These are phyloP conservation scores for Julus scandinavius DNA, from an alignment of 2,888 invertebrate genomes.

Conservation along the genomic window DNA sequence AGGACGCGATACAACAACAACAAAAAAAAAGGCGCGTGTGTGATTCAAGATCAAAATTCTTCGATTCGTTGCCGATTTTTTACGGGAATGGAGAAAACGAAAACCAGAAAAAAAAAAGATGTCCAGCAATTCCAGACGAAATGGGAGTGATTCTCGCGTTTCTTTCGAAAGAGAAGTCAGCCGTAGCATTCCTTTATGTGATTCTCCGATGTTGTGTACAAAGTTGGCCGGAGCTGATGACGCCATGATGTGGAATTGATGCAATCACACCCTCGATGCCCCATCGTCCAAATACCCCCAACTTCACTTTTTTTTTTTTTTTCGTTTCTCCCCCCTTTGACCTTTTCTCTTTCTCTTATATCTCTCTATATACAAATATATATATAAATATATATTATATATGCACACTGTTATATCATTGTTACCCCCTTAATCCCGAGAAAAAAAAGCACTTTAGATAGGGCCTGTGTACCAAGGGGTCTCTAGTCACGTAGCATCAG, in stretches of 20 bases:
- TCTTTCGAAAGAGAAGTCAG: constrained; percentile 15
- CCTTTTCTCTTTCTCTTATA: constrained; percentile 48
- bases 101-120: background rate
- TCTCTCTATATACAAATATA: constrained; percentile 46
- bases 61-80: constrained; percentile 40
- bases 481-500: constrained; percentile 46
- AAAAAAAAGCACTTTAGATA: constrained; percentile 37
- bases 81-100: constrained; percentile 31
- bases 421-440: constrained; percentile 36
- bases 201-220: constrained; percentile 41
- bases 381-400: constrained; percentile 28
- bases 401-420: constrained; percentile 46
- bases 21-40: constrained; percentile 6
- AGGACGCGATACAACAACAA: background rate
- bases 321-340: constrained; percentile 47
- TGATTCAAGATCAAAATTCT: constrained; percentile 44
- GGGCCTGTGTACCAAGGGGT: constrained; percentile 41
- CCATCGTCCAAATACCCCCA: constrained; percentile 51
- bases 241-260: constrained; percentile 30
- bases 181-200: constrained; percentile 45
- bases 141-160: constrained; percentile 24
- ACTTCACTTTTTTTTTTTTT: constrained; percentile 44
- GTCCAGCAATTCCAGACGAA: constrained; percentile 44
- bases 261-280: constrained; percentile 47
- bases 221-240: constrained; percentile 25